Conservation (phyloP, 1,140 invertebrate species). For the Thaumatotibia leucotreta region DNA sequence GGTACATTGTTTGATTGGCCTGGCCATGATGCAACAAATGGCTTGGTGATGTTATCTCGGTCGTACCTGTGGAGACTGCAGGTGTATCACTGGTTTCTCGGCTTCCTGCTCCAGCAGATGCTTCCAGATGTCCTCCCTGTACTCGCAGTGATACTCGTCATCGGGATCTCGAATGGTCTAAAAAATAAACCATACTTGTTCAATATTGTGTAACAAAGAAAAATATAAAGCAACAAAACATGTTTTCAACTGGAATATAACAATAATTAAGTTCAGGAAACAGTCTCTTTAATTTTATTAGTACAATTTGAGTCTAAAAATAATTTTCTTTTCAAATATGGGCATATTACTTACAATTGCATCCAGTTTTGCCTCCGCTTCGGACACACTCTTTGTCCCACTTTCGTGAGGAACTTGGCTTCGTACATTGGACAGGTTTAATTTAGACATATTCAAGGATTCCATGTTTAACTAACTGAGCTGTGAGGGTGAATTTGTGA, state of each 20-base stretch:
- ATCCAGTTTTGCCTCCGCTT: slow-evolving; percentile 44
- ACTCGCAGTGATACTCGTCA: slow-evolving; percentile 63
- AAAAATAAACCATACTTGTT: slow-evolving; percentile 19
- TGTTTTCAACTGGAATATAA: not conserved
- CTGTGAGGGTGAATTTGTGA: slow-evolving; percentile 29
- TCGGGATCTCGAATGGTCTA: slow-evolving; percentile 53
- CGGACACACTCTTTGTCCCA: slow-evolving; percentile 36
- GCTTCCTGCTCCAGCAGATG: slow-evolving; percentile 65
- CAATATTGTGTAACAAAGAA: slow-evolving; percentile 8
- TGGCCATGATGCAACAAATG: not conserved
- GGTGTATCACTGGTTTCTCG: slow-evolving; percentile 57
- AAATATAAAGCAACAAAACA: not conserved
- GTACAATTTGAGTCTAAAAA: not conserved
- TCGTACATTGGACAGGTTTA: slow-evolving; percentile 59
- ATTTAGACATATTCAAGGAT: slow-evolving; percentile 62
- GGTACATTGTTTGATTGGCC: not conserved
- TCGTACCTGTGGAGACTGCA: slow-evolving; percentile 70
- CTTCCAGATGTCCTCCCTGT: slow-evolving; percentile 66
- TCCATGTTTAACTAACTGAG: slow-evolving; percentile 48
- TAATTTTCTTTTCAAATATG: not conserved
- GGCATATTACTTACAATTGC: slow-evolving; percentile 44
- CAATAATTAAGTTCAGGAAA: not conserved
- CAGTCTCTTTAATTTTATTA: not conserved
- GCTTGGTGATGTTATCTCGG: not conserved
- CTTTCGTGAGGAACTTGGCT: slow-evolving; percentile 42